Evolutionary conservation across 2,888 invertebrate species (phyloP).

Genomic region (Nemapogon koenigi): DNA sequence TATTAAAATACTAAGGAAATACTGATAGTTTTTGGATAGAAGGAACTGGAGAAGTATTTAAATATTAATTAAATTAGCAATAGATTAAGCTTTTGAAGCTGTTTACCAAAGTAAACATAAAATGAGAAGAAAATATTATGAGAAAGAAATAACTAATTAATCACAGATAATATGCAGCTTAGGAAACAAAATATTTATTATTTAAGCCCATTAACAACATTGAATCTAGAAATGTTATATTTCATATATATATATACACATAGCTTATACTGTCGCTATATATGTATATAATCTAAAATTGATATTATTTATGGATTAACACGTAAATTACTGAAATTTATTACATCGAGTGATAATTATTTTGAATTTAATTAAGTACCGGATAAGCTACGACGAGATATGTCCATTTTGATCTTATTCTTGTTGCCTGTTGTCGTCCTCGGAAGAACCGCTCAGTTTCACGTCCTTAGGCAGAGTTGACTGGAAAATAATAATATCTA

Average conservation of each 20-base stretch:
- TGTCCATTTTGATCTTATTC: constrained; percentile 27
- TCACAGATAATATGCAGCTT: neutral
- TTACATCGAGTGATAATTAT: constrained; percentile 16
- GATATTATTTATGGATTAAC: constrained; percentile 16
- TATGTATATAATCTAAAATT: constrained; percentile 40
- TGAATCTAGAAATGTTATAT: neutral
- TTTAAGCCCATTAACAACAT: neutral
- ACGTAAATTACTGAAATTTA: constrained; percentile 19
- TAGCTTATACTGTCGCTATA: constrained; percentile 35
- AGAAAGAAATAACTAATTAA: neutral
- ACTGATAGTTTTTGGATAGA: too few species aligned
- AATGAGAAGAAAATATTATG: neutral
- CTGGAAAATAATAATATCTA: constrained; percentile 28
- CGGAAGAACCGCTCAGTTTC: constrained; percentile 43
- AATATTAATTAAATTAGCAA: too few species aligned
- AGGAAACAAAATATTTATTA: neutral
- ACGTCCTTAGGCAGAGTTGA: constrained; percentile 50
- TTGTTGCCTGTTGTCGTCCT: constrained; percentile 50
- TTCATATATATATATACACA: constrained; percentile 39
- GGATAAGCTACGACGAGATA: neutral
- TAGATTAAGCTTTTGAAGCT: too few species aligned
- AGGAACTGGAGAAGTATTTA: too few species aligned
- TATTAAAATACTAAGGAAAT: too few species aligned
- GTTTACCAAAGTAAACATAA: too few species aligned
- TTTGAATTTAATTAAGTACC: constrained; percentile 9